Base-by-base conservation (phyloP, 2,113 vertebrate species). In the Jaculus jaculus region DNA sequence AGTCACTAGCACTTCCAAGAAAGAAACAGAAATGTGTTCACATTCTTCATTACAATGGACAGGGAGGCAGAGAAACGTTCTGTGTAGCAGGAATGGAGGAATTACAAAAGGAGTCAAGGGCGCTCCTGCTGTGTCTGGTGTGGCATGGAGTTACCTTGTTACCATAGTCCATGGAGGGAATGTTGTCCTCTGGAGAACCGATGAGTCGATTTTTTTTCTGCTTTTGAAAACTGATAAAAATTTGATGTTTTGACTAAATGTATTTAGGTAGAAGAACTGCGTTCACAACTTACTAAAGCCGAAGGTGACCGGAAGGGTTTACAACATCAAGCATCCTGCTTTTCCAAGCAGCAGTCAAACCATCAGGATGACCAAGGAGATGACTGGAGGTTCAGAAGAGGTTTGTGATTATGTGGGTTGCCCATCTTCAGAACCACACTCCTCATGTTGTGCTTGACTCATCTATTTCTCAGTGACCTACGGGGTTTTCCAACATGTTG, bases 211-310 rank as follows among this genome's bases (percentile, higher is more conserved):
- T 86, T 39, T 68, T 71, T 80, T 80, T 13, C 5, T 9, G 58
- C 71, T 95, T 90, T 65, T 89, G 61, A n/a, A 2, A 0, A 82
- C 92, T 91, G 39, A 32, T 83, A 42, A 26, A 89, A 94, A 3
- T 37, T 85, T 98, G 74, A 87, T 74, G 42, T 93, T 79, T 93
- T 97, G 61, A 82, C 30, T 9, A 15, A 94, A 9, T 91, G 24
- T n/a, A n/a, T 96, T 96, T 96, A 99, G 99, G 98, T 99, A 95
- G 98, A 99, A 90, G 98, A 98, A 90, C 98, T 99, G 95, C 98
- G 96, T 16, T 96, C 96, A 18, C 99, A 99, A 37, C 98, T 99
- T 84, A 75, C 98, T 89, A 98, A 98, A 98, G 97, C 97, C 37
- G 99, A 98, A 97, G 98, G 98, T 0, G 98, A 99, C 78, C 98